Percentiles rank a stretch among this genome's conserved stretches.
These are phyloP conservation scores for Zosterops japonicus DNA, from an alignment of 2,113 vertebrate species.

Conservation along the genomic window DNA sequence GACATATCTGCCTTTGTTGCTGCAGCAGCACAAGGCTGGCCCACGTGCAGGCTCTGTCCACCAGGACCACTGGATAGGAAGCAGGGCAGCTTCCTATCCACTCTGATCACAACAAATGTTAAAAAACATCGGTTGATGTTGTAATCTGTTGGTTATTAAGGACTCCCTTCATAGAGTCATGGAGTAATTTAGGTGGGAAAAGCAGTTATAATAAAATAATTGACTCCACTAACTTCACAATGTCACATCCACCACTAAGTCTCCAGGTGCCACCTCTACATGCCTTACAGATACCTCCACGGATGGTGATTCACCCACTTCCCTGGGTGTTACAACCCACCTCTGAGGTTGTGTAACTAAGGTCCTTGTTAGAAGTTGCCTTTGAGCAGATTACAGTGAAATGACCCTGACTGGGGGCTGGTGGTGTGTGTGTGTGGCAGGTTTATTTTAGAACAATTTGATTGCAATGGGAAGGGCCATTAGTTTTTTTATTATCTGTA, in stretches of 20 bases:
- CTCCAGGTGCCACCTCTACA: too few relatives aligned
- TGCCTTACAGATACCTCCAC: not conserved
- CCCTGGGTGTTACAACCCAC: not conserved
- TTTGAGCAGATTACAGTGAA: not conserved
- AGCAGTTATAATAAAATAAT: not conserved
- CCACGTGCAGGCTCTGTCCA: not conserved
- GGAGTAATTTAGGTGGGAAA: not conserved
- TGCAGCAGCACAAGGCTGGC: not conserved
- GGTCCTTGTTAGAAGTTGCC: not conserved
- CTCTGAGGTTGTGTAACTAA: too few relatives aligned
- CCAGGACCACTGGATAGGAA: not conserved
- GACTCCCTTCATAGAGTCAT: not conserved
- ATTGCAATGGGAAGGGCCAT: not conserved
- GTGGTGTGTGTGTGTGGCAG: too few relatives aligned
- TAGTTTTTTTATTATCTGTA: not conserved
- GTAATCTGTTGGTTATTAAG: not conserved
- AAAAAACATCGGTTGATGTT: not conserved
- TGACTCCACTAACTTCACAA: not conserved
- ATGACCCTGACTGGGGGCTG: accelerated
- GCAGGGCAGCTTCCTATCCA: not conserved
- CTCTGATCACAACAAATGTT: not conserved
- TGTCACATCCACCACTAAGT: not conserved
- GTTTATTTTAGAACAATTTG: not conserved
- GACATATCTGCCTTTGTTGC: not conserved
- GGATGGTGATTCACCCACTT: not conserved